Evolutionary conservation across 1,140 invertebrate genomes (phyloP).

Genomic region (Calephelis nemesis): DNA sequence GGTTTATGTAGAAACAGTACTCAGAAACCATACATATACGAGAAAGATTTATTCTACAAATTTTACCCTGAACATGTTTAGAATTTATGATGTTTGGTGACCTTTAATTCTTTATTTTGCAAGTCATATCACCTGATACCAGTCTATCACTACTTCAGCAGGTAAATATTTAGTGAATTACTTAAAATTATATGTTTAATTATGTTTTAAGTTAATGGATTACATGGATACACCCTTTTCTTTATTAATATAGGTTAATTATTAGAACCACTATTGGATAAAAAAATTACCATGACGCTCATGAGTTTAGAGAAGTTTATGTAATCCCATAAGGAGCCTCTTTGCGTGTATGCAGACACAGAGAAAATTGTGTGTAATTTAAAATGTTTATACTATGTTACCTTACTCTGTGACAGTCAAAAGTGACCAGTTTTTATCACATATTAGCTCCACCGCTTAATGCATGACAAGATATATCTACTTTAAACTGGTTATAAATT

Average conservation of each 20-base stretch:
- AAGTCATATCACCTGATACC: conserved; percentile 1
- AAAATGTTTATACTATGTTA: too few relatives aligned
- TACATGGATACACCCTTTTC: too few relatives aligned
- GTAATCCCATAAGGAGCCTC: too few relatives aligned
- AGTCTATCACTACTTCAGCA: not conserved
- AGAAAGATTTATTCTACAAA: not conserved
- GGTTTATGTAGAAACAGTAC: too few relatives aligned
- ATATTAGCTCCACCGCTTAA: not conserved
- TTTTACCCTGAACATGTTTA: not conserved
- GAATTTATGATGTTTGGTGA: not conserved
- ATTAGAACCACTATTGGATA: too few relatives aligned
- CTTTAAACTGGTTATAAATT: conserved; percentile 4
- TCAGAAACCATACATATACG: not conserved
- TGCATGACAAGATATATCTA: conserved; percentile 4
- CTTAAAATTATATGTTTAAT: not conserved
- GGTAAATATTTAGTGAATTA: not conserved
- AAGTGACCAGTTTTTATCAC: conserved; percentile 4
- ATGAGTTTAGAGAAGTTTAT: too few relatives aligned
- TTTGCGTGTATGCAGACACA: too few relatives aligned
- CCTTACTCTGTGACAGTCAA: not conserved
- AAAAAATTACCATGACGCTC: too few relatives aligned
- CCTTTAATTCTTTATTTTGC: conserved; percentile 1
- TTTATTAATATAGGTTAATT: too few relatives aligned
- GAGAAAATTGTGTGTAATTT: too few relatives aligned
- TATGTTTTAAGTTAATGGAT: not conserved